Evolutionary conservation across 2,113 vertebrate species (phyloP), one percentile per base, ranked within the genome.

Genomic region (Ardeotis arabs): DNA sequence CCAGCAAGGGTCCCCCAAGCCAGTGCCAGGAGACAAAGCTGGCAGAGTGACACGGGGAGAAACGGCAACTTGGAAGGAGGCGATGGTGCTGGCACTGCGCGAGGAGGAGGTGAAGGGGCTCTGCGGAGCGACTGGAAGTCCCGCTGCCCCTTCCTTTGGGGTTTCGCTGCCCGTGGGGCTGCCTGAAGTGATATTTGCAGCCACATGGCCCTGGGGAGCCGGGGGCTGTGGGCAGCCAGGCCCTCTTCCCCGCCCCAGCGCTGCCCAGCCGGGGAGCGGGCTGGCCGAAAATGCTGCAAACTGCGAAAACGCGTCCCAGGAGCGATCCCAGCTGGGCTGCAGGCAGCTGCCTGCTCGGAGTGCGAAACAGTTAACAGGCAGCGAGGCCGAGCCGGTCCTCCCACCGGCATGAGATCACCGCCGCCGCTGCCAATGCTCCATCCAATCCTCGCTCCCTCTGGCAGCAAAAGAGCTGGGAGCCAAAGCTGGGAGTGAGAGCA

Each of bases 381-480:
- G 45, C 9, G 33, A 13, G 82, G 47, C 89, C 4, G 53, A 41
- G 53, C 89, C 8, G 87, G 62, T 76, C 96, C 96, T 91, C 96
- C 96, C 95, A 90, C 94, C 50, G 4, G 11, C 77, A 66, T 97
- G 97, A 97, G 81, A 20, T 97, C 97, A 97, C 25, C 9, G 14
- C 74, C 7, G 68, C 58, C 69, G 2, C 18, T 45, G 33, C 96
- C 96, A 44, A 6, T 44, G 41, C 41, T 44, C 41, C 41, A 44
- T 44, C 41, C 41, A 97, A 97, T 96, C 95, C 84, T 67, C 12
- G 4, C 56, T 84, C 79, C 1, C 28, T 2, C 83, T 22, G 87
- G 21, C 90, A 78, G 95, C 91, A 15, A 89, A 97, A 97, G 86
- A 95, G 90, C 76, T 53, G 53, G 85, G 86, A 77, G 79, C 76